These are phyloP conservation scores for Sminthurinus aureus DNA, from an alignment of 2,888 invertebrate genomes.

Conservation along the genomic window DNA sequence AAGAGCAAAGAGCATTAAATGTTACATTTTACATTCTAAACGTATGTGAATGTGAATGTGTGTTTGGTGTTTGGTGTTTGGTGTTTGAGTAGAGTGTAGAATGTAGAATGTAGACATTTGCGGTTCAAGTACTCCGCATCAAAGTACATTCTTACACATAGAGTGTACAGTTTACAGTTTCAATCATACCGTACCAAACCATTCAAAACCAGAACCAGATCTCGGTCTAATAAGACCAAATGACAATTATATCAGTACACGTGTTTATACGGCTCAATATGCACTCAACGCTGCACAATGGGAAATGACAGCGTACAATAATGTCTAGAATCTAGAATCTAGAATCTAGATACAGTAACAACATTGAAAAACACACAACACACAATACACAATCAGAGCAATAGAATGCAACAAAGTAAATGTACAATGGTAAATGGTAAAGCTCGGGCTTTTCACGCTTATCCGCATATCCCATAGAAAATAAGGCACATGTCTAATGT, in stretches of 20 bases:
- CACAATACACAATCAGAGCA: background rate
- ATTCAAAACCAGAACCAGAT: no score
- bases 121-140: constrained; percentile 25
- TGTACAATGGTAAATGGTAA: background rate
- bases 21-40: background rate
- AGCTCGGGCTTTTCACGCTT: background rate
- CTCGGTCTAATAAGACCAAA: background rate
- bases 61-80: no score
- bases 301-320: background rate
- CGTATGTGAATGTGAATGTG: background rate
- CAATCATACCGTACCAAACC: background rate
- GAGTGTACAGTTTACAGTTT: background rate
- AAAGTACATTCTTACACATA: constrained; percentile 21
- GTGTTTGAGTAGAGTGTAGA: constrained; percentile 7
- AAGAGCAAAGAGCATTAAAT: background rate
- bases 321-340: no score
- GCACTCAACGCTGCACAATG: no score
- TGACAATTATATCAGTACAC: constrained; percentile 7
- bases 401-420: no score
- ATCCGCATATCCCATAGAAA: background rate
- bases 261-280: no score
- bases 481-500: no score
- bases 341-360: background rate
- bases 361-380: background rate
- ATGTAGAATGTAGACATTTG: constrained; percentile 12